Evolutionary conservation across 2,113 vertebrate species (phyloP).

Genomic region (Hemibagrus wyckioides): DNA sequence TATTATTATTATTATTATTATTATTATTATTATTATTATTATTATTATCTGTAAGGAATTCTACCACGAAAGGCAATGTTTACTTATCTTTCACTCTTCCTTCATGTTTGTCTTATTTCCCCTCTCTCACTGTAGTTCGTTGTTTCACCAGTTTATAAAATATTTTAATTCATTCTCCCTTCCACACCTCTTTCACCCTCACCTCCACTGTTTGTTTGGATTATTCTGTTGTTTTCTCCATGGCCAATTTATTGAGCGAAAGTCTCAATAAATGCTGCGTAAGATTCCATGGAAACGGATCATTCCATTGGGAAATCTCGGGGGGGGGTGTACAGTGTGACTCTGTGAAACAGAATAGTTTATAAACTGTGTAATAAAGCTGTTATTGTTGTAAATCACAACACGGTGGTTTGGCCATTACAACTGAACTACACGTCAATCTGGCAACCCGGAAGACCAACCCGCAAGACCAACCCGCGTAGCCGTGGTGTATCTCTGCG

Average conservation of each 20-base stretch:
- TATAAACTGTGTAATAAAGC: background rate
- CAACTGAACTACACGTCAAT: background rate
- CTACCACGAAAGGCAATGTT: no score
- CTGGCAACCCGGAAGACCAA: constrained; percentile 14
- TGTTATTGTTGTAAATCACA: background rate
- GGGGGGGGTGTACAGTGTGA: background rate
- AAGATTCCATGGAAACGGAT: background rate
- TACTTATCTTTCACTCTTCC: no score
- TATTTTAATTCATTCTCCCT: background rate
- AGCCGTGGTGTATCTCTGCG: background rate
- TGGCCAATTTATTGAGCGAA: background rate
- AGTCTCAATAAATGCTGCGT: background rate
- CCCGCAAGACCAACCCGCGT: background rate
- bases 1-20: no score
- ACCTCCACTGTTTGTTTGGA: background rate
- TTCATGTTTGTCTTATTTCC: background rate
- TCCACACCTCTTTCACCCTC: background rate
- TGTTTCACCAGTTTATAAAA: background rate
- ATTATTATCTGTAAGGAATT: no score
- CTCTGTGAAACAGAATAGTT: background rate
- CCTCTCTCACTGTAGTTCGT: background rate
- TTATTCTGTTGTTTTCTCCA: background rate
- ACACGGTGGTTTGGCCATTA: background rate
- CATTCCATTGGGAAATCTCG: background rate
- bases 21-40: no score